Evolutionary conservation across 2,797 vertebrate genomes (phyloP), one percentile per base, ranked within the genome.

Genomic region (Thripadectes ignobilis): DNA sequence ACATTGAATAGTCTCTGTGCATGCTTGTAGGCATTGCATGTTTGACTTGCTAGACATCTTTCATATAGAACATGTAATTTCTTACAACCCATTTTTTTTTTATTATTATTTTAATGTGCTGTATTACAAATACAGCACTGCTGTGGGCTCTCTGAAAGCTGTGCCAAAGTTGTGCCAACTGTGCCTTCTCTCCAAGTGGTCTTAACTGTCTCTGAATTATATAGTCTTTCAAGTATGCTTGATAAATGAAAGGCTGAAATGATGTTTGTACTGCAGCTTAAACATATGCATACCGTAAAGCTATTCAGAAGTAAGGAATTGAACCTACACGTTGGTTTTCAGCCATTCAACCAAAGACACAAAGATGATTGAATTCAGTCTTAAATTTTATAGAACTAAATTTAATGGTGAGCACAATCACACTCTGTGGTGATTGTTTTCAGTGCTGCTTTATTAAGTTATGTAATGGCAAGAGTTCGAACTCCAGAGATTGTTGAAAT

Each of bases 401-500:
- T 97, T 96, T 97, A 97, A 97, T 97, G 94, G 95, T 78, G 94
- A 97, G 87, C 80, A 88, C 95, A 94, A 69, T 97, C 85, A 16
- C 84, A 51, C 83, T 97, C 82, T 96, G 85, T 89, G 91, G 97
- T 96, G 96, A 97, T 97, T 97, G 97, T 98, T 98, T 98, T 97
- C 96, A 95, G 95, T 95, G 95, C 95, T 97, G 96, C 94, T 97
- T 98, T 97, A 98, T 98, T 98, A 98, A 97, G 97, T 98, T 98
- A 97, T 72, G 74, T 97, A 93, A 97, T 97, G 96, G 97, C 94
- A 96, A 89, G 91, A 93, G 84, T 97, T 98, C 97, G 97, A 97
- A 97, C 82, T 97, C 85, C 36, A 78, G 88, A 95, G 93, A 92
- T 92, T 91, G 95, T 96, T 62, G 88, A 98, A 98, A 98, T 95